Evolutionary conservation across 2,113 vertebrate genomes (phyloP).

Genomic region (Mola mola): DNA sequence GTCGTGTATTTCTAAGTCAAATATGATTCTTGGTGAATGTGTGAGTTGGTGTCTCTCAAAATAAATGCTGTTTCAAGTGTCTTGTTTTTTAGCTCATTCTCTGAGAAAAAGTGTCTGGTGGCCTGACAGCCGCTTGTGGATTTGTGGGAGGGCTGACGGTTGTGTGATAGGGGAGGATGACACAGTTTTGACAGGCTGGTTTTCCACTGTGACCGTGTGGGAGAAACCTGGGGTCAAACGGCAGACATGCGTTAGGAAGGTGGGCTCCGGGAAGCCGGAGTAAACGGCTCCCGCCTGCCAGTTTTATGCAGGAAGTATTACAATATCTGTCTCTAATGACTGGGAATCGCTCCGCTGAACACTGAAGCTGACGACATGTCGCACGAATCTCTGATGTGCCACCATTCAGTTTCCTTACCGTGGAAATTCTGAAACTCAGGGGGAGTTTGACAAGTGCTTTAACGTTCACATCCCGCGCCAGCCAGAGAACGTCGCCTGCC

Average conservation of each 20-base stretch:
- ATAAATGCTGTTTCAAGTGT: slow-evolving; percentile 29
- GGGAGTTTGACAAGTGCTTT: slow-evolving; percentile 26
- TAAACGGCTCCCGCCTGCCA: no score
- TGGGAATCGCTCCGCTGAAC: background rate
- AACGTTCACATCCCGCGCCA: slow-evolving; percentile 36
- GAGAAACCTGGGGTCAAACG: slow-evolving; percentile 65
- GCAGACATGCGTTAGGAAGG: slow-evolving; percentile 42
- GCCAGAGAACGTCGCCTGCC: slow-evolving; percentile 53
- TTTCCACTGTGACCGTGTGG: slow-evolving; percentile 40
- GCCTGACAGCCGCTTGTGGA: slow-evolving; percentile 27
- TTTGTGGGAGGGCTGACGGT: slow-evolving; percentile 8
- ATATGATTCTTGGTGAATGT: background rate
- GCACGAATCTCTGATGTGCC: background rate
- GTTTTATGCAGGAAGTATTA: no score
- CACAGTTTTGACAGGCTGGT: slow-evolving; percentile 70
- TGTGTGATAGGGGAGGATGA: slow-evolving; percentile 47
- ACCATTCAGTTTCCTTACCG: slow-evolving; percentile 2
- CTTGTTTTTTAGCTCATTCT: slow-evolving; percentile 31
- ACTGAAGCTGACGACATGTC: background rate
- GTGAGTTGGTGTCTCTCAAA: no score
- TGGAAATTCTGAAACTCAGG: slow-evolving; percentile 31
- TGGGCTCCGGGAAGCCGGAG: slow-evolving; percentile 38
- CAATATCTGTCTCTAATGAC: no score
- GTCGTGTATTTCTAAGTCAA: slow-evolving; percentile 19
- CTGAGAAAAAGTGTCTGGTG: slow-evolving; percentile 21